A percentile compares a stretch with the other conserved stretches of the same genome.
Evolutionary conservation across 2,797 vertebrate genomes (phyloP).

Genomic region (Borostomias antarcticus): DNA sequence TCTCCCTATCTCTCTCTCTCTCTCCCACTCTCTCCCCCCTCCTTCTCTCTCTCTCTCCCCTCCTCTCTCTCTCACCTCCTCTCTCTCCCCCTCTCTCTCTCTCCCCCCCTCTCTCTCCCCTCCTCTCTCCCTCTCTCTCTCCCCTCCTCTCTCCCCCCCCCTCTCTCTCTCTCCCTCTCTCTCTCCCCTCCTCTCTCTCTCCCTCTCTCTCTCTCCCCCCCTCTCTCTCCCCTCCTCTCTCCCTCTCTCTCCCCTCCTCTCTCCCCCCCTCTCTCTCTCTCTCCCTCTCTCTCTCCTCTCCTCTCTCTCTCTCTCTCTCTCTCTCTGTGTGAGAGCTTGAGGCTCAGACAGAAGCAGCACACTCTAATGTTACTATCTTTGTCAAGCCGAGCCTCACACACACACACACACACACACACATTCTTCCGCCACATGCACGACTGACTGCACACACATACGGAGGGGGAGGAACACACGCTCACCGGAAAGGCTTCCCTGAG

Average conservation of each 20-base stretch:
- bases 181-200: conserved; percentile 33
- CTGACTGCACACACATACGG: conserved; percentile 63
- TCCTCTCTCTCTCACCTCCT: background rate
- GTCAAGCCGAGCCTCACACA: conserved; percentile 60
- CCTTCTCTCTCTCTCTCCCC: conserved; percentile 36
- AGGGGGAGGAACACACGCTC: conserved; percentile 40
- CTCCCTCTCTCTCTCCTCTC: too few species aligned
- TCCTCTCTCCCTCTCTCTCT: conserved; percentile 20
- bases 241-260: too few species aligned
- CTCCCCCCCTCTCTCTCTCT: too few species aligned
- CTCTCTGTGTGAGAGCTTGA: conserved; percentile 63
- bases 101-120: conserved; percentile 2
- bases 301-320: conserved; percentile 59
- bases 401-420: conserved; percentile 9
- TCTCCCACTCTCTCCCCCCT: too few species aligned
- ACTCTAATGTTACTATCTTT: conserved; percentile 79
- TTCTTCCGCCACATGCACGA: conserved; percentile 55
- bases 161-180: conserved; percentile 7
- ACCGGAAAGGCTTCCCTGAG: conserved; percentile 38
- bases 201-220: conserved; percentile 30
- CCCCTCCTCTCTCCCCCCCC: conserved; percentile 36
- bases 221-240: too few species aligned
- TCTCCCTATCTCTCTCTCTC: too few species aligned
- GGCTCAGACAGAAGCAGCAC: conserved; percentile 70
- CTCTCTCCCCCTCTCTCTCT: background rate